A percentile compares a stretch with the other conserved stretches of the same genome.
phyloP scores from a whole-genome alignment of 2,888 invertebrate genomes.

The Polydrusus tereticollis region DNA sequence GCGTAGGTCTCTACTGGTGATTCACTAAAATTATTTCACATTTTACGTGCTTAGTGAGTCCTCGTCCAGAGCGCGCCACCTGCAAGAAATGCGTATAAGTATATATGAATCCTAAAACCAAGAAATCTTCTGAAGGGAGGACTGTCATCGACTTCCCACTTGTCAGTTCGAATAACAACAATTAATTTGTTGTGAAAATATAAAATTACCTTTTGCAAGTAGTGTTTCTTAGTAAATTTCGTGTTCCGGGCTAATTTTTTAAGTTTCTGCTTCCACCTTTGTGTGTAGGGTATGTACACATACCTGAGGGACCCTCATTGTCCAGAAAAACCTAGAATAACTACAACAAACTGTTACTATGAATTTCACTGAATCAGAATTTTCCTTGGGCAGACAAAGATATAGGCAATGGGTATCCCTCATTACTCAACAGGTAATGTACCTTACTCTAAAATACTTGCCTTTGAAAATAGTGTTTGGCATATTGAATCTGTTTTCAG shows the following conservation, averaged over 20 bases:
- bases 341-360: slow-evolving; percentile 52
- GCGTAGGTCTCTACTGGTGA: no score
- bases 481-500: slow-evolving; percentile 69
- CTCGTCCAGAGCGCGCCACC: no score
- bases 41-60: no score
- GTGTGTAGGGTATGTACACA: neutral
- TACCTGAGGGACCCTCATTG: neutral
- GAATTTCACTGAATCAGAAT: slow-evolving; percentile 62
- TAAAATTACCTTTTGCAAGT: neutral
- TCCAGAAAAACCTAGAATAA: neutral
- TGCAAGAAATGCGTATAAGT: no score
- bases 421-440: slow-evolving; percentile 82
- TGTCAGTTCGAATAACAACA: neutral
- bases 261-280: neutral
- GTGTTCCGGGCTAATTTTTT: neutral
- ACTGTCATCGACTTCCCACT: no score
- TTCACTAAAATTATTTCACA: no score
- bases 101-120: no score
- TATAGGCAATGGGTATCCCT: slow-evolving; percentile 86
- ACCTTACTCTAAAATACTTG: neutral
- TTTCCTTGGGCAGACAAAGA: slow-evolving; percentile 74
- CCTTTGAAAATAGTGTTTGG: neutral
- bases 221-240: neutral
- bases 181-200: no score
- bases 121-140: no score